Evolutionary conservation across 2,113 vertebrate species (phyloP), one percentile per base, ranked within the genome.

Genomic region (Platichthys flesus): DNA sequence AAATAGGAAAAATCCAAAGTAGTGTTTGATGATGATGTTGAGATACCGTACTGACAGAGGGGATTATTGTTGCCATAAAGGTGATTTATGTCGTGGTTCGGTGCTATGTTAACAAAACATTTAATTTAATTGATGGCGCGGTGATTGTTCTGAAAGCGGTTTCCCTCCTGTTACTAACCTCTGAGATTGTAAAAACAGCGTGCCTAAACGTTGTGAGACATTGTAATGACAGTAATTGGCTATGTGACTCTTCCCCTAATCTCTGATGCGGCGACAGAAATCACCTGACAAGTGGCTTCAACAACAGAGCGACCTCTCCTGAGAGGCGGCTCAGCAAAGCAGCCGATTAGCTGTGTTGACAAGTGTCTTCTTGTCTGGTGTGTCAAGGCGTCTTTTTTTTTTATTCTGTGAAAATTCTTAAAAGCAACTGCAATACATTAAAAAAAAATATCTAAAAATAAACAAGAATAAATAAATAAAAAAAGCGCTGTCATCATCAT

Each of bases 191-290:
- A 76, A 70, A 81, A 24, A 77, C 78, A 84, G 57, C 52, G 61
- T 79, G 78, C 71, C 67, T 79, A 81, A 78, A 79, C 76, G 82
- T 79, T 35, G 71, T 37, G 72, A 81, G 78, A 87, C 72, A 24
- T 56, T 79, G 76, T 84, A 82, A 86, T 90, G 89, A 85, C 82
- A 78, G 62, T 89, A 91, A 92, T 86, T 91, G 84, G 76, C 79
- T 75, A 13, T 55, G 78, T 79, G 86, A 85, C 79, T 85, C 66
- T 72, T 76, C 52, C 72, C 76, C 69, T 91, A 77, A 90, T 91
- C 84, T 85, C 78, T 74, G 26, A 62, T 55, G 71, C 78, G 47
- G 82, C 78, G 77, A 78, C 83, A 85, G 76, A 88, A 85, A 90
- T 87, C 80, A 89, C 85, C 85, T 87, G 89, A 91, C 84, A 87